Evolutionary conservation across 2,797 vertebrate species (phyloP).

Genomic region (Micrastur ruficollis): DNA sequence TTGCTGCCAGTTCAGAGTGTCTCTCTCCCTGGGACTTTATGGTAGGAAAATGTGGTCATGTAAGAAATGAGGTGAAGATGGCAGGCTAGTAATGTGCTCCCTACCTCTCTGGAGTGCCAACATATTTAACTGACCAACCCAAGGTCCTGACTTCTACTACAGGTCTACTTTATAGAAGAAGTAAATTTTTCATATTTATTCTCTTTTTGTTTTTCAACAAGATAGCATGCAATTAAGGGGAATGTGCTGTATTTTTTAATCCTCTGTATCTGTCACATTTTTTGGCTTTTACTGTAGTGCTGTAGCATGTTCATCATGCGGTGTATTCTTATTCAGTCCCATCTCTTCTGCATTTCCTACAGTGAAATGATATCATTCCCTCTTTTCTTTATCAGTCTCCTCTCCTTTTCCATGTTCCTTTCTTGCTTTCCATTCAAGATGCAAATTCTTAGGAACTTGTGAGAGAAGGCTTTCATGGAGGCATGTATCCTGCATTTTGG

Average conservation of each 20-base stretch:
- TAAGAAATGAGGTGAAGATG: fast-evolving
- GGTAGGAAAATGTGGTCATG: background rate
- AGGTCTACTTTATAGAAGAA: background rate
- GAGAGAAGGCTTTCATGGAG: background rate
- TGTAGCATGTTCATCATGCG: background rate
- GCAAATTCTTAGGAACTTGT: background rate
- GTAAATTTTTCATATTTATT: background rate
- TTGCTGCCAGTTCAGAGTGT: background rate
- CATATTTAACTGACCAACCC: background rate
- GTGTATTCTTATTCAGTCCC: background rate
- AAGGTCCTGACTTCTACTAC: background rate
- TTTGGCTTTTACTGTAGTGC: background rate
- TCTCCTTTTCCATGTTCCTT: background rate
- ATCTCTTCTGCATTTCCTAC: background rate
- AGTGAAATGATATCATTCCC: fast-evolving
- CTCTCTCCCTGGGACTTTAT: background rate
- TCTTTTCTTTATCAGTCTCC: background rate
- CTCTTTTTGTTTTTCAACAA: background rate
- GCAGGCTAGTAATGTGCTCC: background rate
- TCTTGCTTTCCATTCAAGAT: background rate
- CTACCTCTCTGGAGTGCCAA: background rate
- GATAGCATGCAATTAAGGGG: background rate
- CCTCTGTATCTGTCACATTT: background rate
- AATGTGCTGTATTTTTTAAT: background rate
- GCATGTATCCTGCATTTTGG: background rate